phyloP scores from a whole-genome alignment of 2,797 vertebrate genomes.

The Siniperca obscura region DNA sequence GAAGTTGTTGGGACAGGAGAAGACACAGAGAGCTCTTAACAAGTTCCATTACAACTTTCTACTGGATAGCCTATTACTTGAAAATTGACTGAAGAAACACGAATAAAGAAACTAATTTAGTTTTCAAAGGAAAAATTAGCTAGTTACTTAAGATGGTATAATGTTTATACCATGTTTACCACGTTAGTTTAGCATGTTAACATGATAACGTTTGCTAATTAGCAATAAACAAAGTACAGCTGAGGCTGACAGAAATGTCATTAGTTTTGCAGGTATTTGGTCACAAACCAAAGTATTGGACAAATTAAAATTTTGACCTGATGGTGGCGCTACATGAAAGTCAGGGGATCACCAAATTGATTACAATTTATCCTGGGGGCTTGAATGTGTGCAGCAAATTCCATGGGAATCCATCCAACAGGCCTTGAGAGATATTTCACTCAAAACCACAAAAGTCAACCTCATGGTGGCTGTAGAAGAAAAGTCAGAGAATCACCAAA shows the following conservation, averaged over 20 bases:
- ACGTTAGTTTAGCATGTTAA: neutral
- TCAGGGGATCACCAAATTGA: neutral
- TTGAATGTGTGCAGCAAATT: no score
- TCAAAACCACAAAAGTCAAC: neutral
- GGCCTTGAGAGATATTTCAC: neutral
- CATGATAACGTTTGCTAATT: neutral
- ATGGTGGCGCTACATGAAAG: neutral
- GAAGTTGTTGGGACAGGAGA: slow-evolving; percentile 5
- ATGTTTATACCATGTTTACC: neutral
- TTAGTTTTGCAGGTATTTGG: neutral
- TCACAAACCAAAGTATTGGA: neutral
- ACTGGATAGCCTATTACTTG: slow-evolving; percentile 2
- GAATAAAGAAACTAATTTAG: neutral
- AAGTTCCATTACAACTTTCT: neutral
- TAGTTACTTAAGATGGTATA: neutral
- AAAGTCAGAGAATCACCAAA: neutral
- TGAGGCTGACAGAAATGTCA: neutral
- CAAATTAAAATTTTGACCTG: no score
- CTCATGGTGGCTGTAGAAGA: neutral
- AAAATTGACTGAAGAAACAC: neutral
- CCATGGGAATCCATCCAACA: no score
- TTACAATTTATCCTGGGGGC: no score
- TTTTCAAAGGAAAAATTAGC: neutral
- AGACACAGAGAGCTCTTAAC: slow-evolving; percentile 22
- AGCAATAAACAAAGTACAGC: neutral